phyloP scores from a whole-genome alignment of 2,888 invertebrate genomes.

The Allacma fusca region DNA sequence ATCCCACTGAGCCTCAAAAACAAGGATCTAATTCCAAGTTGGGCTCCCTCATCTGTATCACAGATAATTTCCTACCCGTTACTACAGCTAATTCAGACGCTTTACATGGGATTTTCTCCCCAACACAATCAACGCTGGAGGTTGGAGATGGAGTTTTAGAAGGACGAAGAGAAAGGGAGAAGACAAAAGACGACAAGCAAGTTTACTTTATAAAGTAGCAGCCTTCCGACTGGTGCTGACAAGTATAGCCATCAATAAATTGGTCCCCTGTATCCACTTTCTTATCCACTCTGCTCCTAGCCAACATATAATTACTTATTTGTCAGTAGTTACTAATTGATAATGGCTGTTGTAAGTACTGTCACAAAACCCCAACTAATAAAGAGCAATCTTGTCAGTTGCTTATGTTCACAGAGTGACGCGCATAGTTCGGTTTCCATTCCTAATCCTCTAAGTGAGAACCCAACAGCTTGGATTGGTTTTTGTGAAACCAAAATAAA shows the following conservation, averaged over 20 bases:
- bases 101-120: slow-evolving; percentile 13
- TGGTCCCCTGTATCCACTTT: not conserved
- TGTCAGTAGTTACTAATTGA: not conserved
- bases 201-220: no score
- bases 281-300: no score
- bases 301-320: not conserved
- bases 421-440: no score
- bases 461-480: no score
- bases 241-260: not conserved
- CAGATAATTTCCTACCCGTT: not conserved
- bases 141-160: not conserved
- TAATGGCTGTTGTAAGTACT: not conserved
- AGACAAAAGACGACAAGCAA: not conserved
- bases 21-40: not conserved
- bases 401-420: not conserved
- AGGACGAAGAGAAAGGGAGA: not conserved
- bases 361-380: not conserved
- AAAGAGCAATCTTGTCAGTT: not conserved
- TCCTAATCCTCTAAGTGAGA: no score
- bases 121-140: not conserved
- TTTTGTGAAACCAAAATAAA: no score
- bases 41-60: not conserved
- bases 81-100: not conserved
- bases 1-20: slow-evolving; percentile 7
- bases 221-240: no score